Evolutionary conservation across 2,113 vertebrate genomes (phyloP).

Genomic region (Lasiurus borealis): DNA sequence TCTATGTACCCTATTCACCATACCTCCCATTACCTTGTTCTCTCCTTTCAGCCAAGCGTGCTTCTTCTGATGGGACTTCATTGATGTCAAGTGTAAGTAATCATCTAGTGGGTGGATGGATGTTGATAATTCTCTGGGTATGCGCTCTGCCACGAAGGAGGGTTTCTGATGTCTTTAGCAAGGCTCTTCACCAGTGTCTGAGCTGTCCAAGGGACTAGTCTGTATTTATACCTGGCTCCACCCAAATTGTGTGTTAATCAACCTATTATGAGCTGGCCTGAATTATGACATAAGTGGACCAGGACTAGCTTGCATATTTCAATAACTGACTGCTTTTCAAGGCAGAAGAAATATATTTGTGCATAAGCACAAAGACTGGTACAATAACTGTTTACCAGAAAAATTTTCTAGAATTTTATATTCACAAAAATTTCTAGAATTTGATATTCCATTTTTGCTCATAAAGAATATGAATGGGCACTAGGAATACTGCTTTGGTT

Average conservation of each 20-base stretch:
- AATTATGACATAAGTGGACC: not conserved
- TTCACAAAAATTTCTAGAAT: slow-evolving; percentile 19
- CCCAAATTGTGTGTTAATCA: not conserved
- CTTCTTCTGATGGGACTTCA: not conserved
- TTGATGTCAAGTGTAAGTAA: not conserved
- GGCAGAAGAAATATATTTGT: not conserved
- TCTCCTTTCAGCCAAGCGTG: not conserved
- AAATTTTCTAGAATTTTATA: not conserved
- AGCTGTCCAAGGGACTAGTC: not conserved
- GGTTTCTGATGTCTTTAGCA: not conserved
- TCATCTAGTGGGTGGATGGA: not conserved
- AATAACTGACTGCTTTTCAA: slow-evolving; percentile 47
- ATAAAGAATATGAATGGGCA: not conserved
- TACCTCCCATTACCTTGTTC: not conserved
- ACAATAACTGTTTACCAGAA: not conserved
- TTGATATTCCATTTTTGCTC: not conserved
- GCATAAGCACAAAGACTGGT: slow-evolving; percentile 36
- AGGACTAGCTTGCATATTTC: slow-evolving; percentile 22
- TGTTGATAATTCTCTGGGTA: not conserved
- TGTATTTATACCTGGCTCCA: not conserved
- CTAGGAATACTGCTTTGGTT: not conserved
- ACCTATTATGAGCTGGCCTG: not conserved
- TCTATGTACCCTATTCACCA: not conserved
- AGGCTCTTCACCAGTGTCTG: not conserved
- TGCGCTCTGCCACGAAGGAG: not conserved